Base-by-base conservation (phyloP, 2,113 vertebrate species). In the Sporophila hypoxantha region DNA sequence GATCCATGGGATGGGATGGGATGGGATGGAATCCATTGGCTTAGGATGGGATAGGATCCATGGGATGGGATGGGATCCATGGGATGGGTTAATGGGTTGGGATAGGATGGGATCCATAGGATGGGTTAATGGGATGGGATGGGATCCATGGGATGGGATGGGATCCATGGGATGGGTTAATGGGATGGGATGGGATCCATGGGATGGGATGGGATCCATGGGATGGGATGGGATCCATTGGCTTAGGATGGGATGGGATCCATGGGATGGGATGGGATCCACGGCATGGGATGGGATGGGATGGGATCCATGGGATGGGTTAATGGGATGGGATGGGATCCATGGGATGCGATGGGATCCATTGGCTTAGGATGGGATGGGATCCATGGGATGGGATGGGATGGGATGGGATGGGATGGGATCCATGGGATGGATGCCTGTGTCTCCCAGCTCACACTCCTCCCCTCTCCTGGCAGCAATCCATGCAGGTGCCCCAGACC, bases 401-500 rank as follows among this genome's bases (percentile, higher is more conserved):
- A 47, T 47, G 22, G 46, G 46, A 46, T 44, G 46, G 22, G 21
- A 17, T 17, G 41, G 21, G 29, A 30, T 39, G 37, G 60, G 60
- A 27, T 41, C 27, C 13, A 46, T 21, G 44, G 44, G 14, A 22
- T 62, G 29, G 36, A 4, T 30, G 39, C 26, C 30, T 19, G n/a
- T 20, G 5, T 46, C 37, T 88, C 74, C 53, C 8, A 16, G 37
- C 74, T 77, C 22, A 89, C 0, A 0, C 52, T 49, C 32, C 78
- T 55, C 71, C 2, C 3, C 53, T 46, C 26, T 30, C 20, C 56
- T 52, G 9, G 30, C 71, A 99, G 99, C 98, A 99, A 94, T 99
- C 99, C 19, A 99, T 98, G 96, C 98, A 99, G 94, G 98, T 99
- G 81, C 99, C 99, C 8, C 99, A 99, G 96, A 99, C 99, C 18